A percentile compares a stretch with the other conserved stretches of the same genome.
Conservation (phyloP, 2,888 invertebrate species). For the Oithona nana region DNA sequence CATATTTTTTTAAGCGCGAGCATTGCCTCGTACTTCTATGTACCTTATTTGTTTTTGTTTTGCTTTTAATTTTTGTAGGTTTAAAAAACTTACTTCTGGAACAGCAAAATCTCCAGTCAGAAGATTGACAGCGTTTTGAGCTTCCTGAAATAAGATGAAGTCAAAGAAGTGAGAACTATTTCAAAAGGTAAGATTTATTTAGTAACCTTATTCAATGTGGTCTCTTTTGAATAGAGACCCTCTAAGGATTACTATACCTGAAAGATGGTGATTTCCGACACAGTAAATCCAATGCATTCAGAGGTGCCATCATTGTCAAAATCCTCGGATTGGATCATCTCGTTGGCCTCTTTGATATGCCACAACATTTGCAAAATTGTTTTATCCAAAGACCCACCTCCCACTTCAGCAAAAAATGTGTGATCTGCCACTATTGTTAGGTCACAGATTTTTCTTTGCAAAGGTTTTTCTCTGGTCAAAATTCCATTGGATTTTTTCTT, state of each 20-base stretch:
- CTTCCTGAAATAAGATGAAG: too few species aligned
- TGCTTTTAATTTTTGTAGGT: too few species aligned
- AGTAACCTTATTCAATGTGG: too few species aligned
- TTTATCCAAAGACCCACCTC: slow-evolving; percentile 1
- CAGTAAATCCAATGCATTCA: slow-evolving; percentile 8
- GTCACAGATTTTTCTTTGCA: not conserved
- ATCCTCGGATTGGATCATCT: slow-evolving; percentile 2
- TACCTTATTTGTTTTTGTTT: too few species aligned
- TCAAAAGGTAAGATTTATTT: too few species aligned
- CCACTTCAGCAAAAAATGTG: slow-evolving; percentile 5
- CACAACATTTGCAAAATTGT: slow-evolving; percentile 15
- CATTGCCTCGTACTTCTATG: too few species aligned
- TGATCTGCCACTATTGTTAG: slow-evolving; percentile 14
- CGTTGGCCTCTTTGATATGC: slow-evolving; percentile 15
- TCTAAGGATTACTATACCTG: too few species aligned
- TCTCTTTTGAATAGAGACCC: too few species aligned
- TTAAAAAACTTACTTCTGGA: too few species aligned
- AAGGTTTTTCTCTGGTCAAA: not conserved
- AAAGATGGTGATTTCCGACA: slow-evolving; percentile 12
- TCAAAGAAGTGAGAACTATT: too few species aligned
- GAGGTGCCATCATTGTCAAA: not conserved
- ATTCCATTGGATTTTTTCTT: not conserved
- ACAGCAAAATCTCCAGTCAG: slow-evolving; percentile 1
- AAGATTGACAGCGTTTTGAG: slow-evolving; percentile 1
- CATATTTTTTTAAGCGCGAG: too few species aligned